A percentile compares a stretch with the other conserved stretches of the same genome.
These are phyloP conservation scores for Batillaria attramentaria DNA, from an alignment of 1,140 invertebrate species.

Conservation along the genomic window DNA sequence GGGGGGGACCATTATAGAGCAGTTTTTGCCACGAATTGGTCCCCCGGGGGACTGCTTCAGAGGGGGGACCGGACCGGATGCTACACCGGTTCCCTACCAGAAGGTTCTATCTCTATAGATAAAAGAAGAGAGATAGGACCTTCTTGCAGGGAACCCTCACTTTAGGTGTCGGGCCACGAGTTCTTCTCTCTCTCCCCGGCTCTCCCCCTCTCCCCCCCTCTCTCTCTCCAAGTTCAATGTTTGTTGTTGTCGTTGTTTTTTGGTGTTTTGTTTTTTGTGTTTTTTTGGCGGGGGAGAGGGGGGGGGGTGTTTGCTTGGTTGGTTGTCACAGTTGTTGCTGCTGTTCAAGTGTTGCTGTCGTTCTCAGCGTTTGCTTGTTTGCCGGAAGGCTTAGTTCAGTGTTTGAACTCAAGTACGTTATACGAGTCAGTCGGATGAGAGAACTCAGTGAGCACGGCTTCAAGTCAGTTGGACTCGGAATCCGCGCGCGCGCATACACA, in stretches of 20 bases:
- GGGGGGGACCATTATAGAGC: no score
- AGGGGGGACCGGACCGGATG: no score
- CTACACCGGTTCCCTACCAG: no score
- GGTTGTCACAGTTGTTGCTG: background rate
- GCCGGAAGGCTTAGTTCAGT: background rate
- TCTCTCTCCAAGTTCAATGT: background rate
- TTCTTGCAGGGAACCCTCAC: background rate
- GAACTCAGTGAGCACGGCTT: no score
- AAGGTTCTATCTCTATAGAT: no score
- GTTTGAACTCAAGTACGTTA: background rate
- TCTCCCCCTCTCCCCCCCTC: background rate
- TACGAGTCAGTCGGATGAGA: no score
- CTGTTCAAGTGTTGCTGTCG: background rate
- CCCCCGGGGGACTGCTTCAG: background rate
- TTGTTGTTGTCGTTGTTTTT: background rate
- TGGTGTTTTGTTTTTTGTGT: background rate
- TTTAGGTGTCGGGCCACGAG: background rate
- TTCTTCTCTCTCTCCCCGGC: background rate
- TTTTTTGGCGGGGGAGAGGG: no score
- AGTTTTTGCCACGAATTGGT: background rate
- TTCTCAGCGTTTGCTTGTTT: background rate
- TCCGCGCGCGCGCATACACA: background rate
- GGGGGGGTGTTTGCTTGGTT: background rate
- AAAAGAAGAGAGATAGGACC: background rate
- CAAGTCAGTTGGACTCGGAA: no score